Percentiles rank a stretch among this genome's conserved stretches.
phyloP scores from a whole-genome alignment of 2,113 vertebrate species.

The Ceratotherium simum region DNA sequence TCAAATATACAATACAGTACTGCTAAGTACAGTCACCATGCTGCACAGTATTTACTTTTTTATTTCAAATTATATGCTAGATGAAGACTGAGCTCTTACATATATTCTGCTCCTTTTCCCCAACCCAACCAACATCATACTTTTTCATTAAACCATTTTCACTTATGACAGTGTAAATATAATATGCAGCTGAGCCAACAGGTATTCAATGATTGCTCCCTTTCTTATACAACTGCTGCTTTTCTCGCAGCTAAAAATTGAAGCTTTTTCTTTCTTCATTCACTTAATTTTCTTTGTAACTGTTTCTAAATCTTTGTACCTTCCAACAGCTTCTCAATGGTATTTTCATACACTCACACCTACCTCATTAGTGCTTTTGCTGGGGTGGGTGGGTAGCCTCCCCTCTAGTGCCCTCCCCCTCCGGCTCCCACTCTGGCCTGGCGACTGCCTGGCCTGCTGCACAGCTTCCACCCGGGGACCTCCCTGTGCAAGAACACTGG shows the following conservation, averaged over 20 bases:
- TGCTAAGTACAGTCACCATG: background rate
- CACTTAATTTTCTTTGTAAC: slow-evolving; percentile 26
- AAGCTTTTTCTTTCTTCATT: slow-evolving; percentile 5
- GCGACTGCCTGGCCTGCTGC: background rate
- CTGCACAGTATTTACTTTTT: background rate
- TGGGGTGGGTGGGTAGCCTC: background rate
- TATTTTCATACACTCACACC: background rate
- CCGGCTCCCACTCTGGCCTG: background rate
- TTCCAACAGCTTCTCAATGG: background rate
- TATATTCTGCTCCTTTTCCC: background rate
- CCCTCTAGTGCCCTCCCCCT: background rate
- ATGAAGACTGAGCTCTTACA: background rate
- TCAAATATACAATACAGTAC: background rate
- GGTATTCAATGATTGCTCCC: background rate
- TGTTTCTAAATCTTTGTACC: background rate
- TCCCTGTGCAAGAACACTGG: background rate
- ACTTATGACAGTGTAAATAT: background rate
- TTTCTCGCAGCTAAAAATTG: background rate
- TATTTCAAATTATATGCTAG: slow-evolving; percentile 12
- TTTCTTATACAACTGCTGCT: background rate
- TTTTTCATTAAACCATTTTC: background rate
- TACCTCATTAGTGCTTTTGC: background rate
- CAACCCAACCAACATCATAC: background rate
- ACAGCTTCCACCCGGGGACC: background rate
- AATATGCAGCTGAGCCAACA: background rate